Percentiles rank a stretch among this genome's conserved stretches.
These are phyloP conservation scores for Chymomyza procnemis DNA, from an alignment of 2,888 invertebrate species.

Conservation along the genomic window DNA sequence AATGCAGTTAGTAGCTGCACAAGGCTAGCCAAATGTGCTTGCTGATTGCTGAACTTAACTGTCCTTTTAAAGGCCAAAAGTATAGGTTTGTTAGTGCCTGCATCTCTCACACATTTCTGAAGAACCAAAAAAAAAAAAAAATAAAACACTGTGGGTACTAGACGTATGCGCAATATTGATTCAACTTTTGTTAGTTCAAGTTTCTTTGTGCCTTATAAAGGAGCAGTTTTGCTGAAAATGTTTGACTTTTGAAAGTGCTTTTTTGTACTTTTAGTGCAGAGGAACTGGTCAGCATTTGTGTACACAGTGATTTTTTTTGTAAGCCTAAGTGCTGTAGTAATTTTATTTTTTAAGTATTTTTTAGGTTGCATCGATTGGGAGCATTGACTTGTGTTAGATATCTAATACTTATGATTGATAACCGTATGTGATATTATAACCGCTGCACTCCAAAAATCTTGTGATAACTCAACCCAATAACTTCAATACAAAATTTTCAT, in stretches of 20 bases:
- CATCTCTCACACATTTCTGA: not conserved
- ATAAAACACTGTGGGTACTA: not conserved
- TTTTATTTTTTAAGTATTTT: no score
- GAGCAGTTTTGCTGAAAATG: constrained; percentile 10
- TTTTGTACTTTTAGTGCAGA: not conserved
- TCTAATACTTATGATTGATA: no score
- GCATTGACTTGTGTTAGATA: not conserved
- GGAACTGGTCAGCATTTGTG: not conserved
- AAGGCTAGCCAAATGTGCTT: constrained; percentile 7
- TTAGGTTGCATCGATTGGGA: no score
- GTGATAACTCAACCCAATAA: no score
- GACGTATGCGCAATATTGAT: constrained; percentile 49
- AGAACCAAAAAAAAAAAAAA: no score
- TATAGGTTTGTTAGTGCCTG: constrained; percentile 27
- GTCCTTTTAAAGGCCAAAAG: constrained; percentile 22
- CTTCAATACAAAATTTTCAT: no score
- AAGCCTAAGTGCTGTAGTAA: no score
- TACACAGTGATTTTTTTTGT: not conserved
- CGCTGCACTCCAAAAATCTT: no score
- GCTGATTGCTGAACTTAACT: constrained; percentile 5
- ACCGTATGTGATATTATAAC: no score
- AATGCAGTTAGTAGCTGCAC: not conserved
- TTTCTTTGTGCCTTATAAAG: constrained; percentile 3
- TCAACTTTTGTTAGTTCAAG: constrained; percentile 9
- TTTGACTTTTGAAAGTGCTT: not conserved